Evolutionary conservation across 1,140 invertebrate species (phyloP).

Genomic region (Zophobas atratus): DNA sequence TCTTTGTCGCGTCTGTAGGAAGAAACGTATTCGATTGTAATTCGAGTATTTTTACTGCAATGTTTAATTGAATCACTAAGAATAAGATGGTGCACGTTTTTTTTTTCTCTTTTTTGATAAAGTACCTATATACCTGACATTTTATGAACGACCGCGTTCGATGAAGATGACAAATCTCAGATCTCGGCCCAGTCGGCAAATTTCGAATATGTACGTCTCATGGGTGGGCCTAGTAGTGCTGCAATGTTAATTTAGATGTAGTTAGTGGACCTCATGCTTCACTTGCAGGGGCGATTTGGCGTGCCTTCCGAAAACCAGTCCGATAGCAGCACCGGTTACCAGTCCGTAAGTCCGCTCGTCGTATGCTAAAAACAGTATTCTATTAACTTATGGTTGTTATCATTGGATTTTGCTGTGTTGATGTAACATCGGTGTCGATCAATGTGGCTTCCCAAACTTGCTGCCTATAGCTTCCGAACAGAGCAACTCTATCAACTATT

Average conservation of each 20-base stretch:
- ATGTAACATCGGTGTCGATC: conserved; percentile 44
- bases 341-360: conserved; percentile 67
- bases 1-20: neutral
- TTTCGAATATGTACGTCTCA: neutral
- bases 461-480: conserved; percentile 32
- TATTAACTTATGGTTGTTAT: conserved; percentile 35
- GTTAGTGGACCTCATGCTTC: conserved; percentile 62
- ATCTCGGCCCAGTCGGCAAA: neutral
- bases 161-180: no score
- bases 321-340: conserved; percentile 56
- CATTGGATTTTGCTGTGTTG: conserved; percentile 33
- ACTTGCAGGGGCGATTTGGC: conserved; percentile 79
- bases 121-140: no score
- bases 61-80: no score
- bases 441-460: conserved; percentile 45
- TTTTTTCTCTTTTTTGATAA: no score
- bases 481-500: conserved; percentile 30
- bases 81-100: no score
- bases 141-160: no score
- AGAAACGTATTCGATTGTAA: neutral
- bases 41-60: no score
- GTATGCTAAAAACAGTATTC: conserved; percentile 55
- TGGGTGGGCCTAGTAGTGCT: conserved; percentile 9
- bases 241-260: conserved; percentile 57
- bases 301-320: conserved; percentile 50